Base-by-base conservation (phyloP, 2,888 invertebrate genomes). In the Sphaerophoria rueppellii region DNA sequence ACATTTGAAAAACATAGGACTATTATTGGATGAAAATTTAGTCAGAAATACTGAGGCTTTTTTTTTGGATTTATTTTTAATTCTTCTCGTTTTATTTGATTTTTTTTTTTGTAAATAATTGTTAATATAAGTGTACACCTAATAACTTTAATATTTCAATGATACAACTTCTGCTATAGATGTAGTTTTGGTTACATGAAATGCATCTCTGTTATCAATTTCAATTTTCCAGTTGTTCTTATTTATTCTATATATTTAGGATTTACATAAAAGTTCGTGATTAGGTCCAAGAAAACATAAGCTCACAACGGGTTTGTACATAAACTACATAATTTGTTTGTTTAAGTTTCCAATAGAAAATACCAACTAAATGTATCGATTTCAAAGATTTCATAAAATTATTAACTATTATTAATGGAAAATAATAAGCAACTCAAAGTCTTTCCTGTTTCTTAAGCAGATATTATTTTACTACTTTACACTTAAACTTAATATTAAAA, bases 301-400 rank as follows among this genome's bases (percentile, higher is more conserved):
- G 55, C 69, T 60, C 70, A 82, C 69, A 65, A 70, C 78, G 78
- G 82, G 74, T 75, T 83, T 83, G 79, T 83, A 80, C 54, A 83
- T 83, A 82, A 43, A 70, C 60, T 63, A 57, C 63, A 12, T 52
- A 32, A 48, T 73, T 69, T 43, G 6, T 50, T 37, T 40, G 40
- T 16, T 32, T 67, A 67, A 24, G 11, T 48, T 65, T 57, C 43
- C 55, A 48, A 61, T 40, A 69, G 46, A 57, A 32, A 43, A 24
- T 46, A 12, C 24, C n/a, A 4, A 61, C 12, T n/a, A 24, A 61
- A 52, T 70, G 37, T 74, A 40, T 46, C 50, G n/a, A 43, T 61
- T 82, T 55, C 55, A 72, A 57, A 37, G 35, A 55, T 73, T 40
- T 40, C 50, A 37, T 71, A 48, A 71, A 71, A 32, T 46, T n/a